Conservation (phyloP, 2,113 vertebrate species). For the Camelus bactrianus region DNA sequence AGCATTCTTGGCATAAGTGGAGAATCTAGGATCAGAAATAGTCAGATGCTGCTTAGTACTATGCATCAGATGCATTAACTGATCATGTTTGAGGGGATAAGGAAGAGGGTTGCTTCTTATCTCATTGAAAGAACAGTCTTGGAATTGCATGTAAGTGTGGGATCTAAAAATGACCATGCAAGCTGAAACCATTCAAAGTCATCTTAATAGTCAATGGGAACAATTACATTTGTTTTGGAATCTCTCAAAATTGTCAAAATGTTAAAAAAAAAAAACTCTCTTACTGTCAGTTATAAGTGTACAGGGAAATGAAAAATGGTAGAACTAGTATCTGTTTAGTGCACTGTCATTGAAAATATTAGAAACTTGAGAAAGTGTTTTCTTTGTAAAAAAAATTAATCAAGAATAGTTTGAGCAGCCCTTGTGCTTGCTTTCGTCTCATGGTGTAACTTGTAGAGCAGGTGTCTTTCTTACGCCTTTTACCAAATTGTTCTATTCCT, state of each 20-base stretch:
- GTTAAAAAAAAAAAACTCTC: neutral
- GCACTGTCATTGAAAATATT: constrained; percentile 3
- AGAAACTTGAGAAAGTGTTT: constrained; percentile 31
- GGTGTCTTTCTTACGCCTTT: neutral
- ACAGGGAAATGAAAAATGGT: constrained; percentile 41
- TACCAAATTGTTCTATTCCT: neutral
- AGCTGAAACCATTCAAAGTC: neutral
- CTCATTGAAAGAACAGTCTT: neutral
- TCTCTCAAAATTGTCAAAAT: neutral
- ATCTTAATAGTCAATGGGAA: neutral
- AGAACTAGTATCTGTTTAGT: neutral
- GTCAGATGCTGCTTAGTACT: constrained; percentile 1
- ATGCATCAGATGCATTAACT: neutral
- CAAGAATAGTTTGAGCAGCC: neutral
- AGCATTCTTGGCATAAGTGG: neutral
- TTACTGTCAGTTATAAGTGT: neutral
- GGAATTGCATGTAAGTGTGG: neutral
- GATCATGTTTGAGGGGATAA: neutral
- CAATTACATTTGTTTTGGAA: neutral
- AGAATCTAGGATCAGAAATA: neutral
- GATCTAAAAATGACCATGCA: constrained; percentile 31
- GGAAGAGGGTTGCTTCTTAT: neutral
- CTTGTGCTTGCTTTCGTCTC: neutral
- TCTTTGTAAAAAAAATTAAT: neutral
- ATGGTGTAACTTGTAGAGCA: neutral